Percentiles rank a stretch among this genome's conserved stretches.
phyloP scores from a whole-genome alignment of 2,113 vertebrate genomes.

The Gila orcuttii region DNA sequence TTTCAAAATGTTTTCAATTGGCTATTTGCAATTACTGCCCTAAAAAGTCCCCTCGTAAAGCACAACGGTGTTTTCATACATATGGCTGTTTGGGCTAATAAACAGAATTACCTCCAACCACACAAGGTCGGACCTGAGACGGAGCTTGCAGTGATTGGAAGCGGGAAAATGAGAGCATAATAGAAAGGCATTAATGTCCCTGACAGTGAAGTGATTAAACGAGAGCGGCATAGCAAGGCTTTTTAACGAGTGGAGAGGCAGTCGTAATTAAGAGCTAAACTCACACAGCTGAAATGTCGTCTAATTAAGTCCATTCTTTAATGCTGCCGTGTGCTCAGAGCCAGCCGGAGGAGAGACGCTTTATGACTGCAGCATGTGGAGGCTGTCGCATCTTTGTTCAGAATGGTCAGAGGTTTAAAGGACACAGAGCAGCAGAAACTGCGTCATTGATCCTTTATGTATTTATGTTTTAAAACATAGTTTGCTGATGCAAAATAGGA shows the following conservation, averaged over 20 bases:
- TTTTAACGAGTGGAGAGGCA: slow-evolving; percentile 57
- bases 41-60: slow-evolving; percentile 41
- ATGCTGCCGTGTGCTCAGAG: slow-evolving; percentile 41
- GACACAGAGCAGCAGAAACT: background rate
- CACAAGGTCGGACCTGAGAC: slow-evolving; percentile 47
- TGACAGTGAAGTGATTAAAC: slow-evolving; percentile 60
- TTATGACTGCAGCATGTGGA: slow-evolving; percentile 47
- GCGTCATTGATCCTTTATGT: background rate
- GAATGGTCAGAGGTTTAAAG: slow-evolving; percentile 13
- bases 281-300: slow-evolving; percentile 57
- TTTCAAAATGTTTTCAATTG: slow-evolving; percentile 33
- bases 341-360: slow-evolving; percentile 22
- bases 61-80: slow-evolving; percentile 30
- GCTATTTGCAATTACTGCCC: slow-evolving; percentile 36
- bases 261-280: slow-evolving; percentile 63
- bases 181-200: slow-evolving; percentile 44
- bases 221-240: slow-evolving; percentile 41
- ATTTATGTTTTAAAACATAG: too few species aligned
- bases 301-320: slow-evolving; percentile 59
- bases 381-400: slow-evolving; percentile 43
- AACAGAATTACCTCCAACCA: slow-evolving; percentile 29
- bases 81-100: slow-evolving; percentile 45
- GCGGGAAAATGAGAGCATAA: slow-evolving; percentile 37
- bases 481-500: too few species aligned
- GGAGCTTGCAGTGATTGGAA: slow-evolving; percentile 28